These are phyloP conservation scores for Premnoplex brunnescens DNA, from an alignment of 2,797 vertebrate species.

Conservation along the genomic window DNA sequence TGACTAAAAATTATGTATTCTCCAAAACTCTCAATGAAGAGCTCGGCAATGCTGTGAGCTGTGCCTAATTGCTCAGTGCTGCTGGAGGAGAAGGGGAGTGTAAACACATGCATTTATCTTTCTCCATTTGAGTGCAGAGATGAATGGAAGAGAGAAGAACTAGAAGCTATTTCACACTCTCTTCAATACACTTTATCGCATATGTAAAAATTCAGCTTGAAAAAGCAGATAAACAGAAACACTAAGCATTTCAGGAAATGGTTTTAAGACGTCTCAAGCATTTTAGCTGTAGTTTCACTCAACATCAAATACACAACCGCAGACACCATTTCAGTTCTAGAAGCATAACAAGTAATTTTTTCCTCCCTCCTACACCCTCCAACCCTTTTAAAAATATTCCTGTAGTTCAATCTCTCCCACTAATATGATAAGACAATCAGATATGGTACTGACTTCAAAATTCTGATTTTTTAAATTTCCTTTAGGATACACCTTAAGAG, in stretches of 20 bases:
- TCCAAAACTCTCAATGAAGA: background rate
- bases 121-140: background rate
- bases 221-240: background rate
- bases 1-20: background rate
- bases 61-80: background rate
- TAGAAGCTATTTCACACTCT: background rate
- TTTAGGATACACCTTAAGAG: background rate
- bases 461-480: background rate
- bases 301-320: background rate
- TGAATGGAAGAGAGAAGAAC: background rate
- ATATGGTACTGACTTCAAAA: background rate
- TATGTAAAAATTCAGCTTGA: slow-evolving; percentile 6
- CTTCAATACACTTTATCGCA: background rate
- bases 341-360: background rate
- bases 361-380: background rate
- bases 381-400: background rate
- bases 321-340: background rate
- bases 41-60: background rate
- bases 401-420: background rate
- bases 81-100: background rate
- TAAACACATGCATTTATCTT: background rate
- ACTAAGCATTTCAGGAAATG: background rate
- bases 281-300: background rate
- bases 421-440: background rate
- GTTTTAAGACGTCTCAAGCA: background rate